Evolutionary conservation across 2,113 vertebrate genomes (phyloP).

Genomic region (Shinisaurus crocodilurus): DNA sequence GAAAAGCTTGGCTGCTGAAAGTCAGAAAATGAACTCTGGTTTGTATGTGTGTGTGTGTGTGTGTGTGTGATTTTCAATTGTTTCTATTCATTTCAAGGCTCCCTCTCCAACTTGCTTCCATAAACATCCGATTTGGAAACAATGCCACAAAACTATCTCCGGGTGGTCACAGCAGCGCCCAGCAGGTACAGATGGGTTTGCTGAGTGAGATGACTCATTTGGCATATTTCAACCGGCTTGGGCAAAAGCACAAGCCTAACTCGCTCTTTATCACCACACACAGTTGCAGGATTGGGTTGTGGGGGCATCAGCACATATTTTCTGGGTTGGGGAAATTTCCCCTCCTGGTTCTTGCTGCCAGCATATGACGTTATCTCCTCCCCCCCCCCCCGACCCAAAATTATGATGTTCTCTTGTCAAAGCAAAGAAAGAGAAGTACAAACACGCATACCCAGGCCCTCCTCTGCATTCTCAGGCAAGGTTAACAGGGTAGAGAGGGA

Average conservation of each 20-base stretch:
- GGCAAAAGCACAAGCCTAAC: background rate
- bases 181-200: conserved; percentile 71
- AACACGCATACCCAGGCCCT: background rate
- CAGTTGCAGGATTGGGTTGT: fast-evolving
- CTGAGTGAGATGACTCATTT: conserved; percentile 66
- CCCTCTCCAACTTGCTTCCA: conserved; percentile 46
- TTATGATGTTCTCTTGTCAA: background rate
- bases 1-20: background rate
- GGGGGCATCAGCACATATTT: background rate
- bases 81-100: background rate
- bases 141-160: conserved; percentile 41
- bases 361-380: no score
- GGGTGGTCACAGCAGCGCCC: conserved; percentile 49
- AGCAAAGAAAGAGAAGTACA: no score
- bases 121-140: conserved; percentile 57
- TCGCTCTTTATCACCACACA: conserved; percentile 22
- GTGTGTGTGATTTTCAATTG: background rate
- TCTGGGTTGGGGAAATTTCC: background rate
- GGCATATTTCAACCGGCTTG: conserved; percentile 27
- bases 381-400: background rate
- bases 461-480: conserved; percentile 54
- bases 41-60: no score
- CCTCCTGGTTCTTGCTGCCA: conserved; percentile 29
- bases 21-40: background rate
- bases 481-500: conserved; percentile 76